Evolutionary conservation across 53 echinoderm and acorn worm species (phyloP), one percentile per base, ranked within the genome.

Genomic region (Luidia sarsii): DNA sequence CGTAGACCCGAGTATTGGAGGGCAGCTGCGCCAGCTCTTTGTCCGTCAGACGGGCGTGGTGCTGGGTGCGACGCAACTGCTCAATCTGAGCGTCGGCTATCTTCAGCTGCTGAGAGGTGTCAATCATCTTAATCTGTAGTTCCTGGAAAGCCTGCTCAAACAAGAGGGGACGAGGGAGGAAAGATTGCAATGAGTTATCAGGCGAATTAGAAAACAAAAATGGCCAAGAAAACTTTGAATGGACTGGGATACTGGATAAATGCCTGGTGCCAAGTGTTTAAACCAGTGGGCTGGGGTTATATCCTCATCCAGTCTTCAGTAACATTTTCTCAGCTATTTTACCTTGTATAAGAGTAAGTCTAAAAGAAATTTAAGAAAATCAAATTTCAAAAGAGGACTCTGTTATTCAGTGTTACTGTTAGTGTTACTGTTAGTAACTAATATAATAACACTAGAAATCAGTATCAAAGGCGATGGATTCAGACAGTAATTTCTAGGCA

Each of bases 71-170:
- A 67, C 59, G 86, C 64, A 91, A 72, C 46, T 86, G 89, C 29
- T 99, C 99, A 33, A 91, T 75, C 81, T 99, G 99, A 81, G 89
- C 83, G 48, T 99, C 99, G 9, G 89, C 74, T 15, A 99, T 83
- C 68, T 91, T 94, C 43, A 99, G 61, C 86, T 99, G 93, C 65
- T 99, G 99, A 4, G 94, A 86, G 14, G 94, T 94, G 51, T 99
- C 99, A 23, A 99, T 77, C 93, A 94, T 99, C 57, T 91, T 94
- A 27, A 93, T 86, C 80, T 99, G 99, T 18, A 86, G 82, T 71
- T 99, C 99, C 68, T 99, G 91, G 63, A 99, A 99, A 48, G 99
- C 99, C 99, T 93, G 80, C 21, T 21, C n/a, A n/a, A n/a, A 27
- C 1, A 71, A 8, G 25, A 10, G 28, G 31, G 7, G 24, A 68